phyloP scores from a whole-genome alignment of 2,888 invertebrate genomes.

The Chorisops tibialis region DNA sequence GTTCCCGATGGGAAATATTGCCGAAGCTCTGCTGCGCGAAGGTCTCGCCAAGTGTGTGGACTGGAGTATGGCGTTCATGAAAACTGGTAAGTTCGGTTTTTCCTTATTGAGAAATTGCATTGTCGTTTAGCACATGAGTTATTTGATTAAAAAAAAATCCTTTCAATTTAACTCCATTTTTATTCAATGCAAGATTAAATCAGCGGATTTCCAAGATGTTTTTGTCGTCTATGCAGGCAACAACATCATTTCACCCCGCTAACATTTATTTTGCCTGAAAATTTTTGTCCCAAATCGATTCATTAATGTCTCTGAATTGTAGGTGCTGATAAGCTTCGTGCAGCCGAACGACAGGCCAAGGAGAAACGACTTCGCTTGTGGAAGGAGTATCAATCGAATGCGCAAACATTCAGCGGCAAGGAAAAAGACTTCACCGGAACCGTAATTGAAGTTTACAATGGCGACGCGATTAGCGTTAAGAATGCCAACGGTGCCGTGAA shows the following conservation, averaged over 20 bases:
- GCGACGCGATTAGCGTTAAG: constrained; percentile 88
- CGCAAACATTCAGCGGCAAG: constrained; percentile 68
- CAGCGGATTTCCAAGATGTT: constrained; percentile 45
- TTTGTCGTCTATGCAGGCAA: constrained; percentile 31
- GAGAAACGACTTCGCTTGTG: constrained; percentile 82
- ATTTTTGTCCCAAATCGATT: neutral
- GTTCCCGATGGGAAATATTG: constrained; percentile 91
- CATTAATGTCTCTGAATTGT: constrained; percentile 12
- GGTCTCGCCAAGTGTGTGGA: constrained; percentile 94
- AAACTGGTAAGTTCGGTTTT: constrained; percentile 54
- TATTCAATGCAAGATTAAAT: constrained; percentile 34
- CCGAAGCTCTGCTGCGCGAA: constrained; percentile 82
- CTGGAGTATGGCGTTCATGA: constrained; percentile 84
- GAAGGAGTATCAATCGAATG: constrained; percentile 82
- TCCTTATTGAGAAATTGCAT: constrained; percentile 11
- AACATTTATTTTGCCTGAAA: constrained; percentile 34
- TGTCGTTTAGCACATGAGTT: constrained; percentile 27
- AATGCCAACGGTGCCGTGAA: constrained; percentile 71
- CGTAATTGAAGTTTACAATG: constrained; percentile 89
- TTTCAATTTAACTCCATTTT: constrained; percentile 17
- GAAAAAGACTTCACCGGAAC: constrained; percentile 79
- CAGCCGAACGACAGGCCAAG: constrained; percentile 84
- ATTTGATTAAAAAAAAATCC: neutral
- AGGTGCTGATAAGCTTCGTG: constrained; percentile 77
- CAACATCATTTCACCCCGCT: constrained; percentile 51